Evolutionary conservation across 2,888 invertebrate species (phyloP).

Genomic region (Dicycla oo): DNA sequence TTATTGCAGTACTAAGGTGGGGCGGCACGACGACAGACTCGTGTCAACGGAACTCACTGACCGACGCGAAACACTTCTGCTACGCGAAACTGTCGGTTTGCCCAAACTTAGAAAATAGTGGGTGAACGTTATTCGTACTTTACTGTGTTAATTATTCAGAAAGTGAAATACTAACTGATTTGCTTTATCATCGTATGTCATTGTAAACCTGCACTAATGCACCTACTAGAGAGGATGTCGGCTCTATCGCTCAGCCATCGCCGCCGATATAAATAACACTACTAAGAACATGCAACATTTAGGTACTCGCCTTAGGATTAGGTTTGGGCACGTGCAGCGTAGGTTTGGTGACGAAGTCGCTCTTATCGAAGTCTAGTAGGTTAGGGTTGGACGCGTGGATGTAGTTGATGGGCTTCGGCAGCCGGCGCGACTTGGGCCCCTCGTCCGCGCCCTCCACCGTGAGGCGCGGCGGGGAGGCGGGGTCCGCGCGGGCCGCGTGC

Average conservation of each 20-base stretch:
- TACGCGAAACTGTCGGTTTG: neutral
- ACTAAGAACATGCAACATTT: neutral
- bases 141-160: neutral
- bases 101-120: neutral
- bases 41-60: too few relatives aligned
- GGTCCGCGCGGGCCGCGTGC: constrained; percentile 35
- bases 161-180: neutral
- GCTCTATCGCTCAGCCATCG: neutral
- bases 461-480: constrained; percentile 52
- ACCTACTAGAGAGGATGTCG: neutral
- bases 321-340: constrained; percentile 76
- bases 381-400: constrained; percentile 94
- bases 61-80: neutral
- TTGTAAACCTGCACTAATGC: neutral
- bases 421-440: constrained; percentile 58
- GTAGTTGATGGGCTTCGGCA: constrained; percentile 90
- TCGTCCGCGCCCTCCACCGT: constrained; percentile 55
- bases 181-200: neutral
- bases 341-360: constrained; percentile 78
- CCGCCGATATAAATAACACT: neutral
- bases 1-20: too few relatives aligned
- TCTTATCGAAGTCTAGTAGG: constrained; percentile 91
- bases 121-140: too few relatives aligned
- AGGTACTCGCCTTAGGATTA: constrained; percentile 63
- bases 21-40: too few relatives aligned